A percentile compares a stretch with the other conserved stretches of the same genome.
Evolutionary conservation across 2,797 vertebrate genomes (phyloP).

Genomic region (Pseudomugil tenellus): DNA sequence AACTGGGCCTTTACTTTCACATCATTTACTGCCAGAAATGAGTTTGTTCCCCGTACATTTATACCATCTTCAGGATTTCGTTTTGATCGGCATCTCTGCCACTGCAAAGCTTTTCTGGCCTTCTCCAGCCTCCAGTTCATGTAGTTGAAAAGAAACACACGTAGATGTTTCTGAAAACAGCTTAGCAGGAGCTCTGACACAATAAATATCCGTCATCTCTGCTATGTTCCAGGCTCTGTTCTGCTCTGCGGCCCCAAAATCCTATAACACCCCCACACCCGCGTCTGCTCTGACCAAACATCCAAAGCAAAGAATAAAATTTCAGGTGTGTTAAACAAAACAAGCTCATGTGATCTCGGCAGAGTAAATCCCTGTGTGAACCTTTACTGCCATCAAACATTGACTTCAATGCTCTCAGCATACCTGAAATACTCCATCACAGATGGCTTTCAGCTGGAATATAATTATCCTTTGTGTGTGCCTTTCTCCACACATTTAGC

Average conservation of each 20-base stretch:
- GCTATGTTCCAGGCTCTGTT: slow-evolving; percentile 33
- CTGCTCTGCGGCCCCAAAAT: slow-evolving; percentile 32
- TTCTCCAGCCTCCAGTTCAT: background rate
- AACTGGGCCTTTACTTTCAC: no score
- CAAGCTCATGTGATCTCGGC: slow-evolving; percentile 26
- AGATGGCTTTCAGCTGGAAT: slow-evolving; percentile 52
- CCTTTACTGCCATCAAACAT: slow-evolving; percentile 26
- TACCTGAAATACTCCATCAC: slow-evolving; percentile 33
- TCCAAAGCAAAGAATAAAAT: slow-evolving; percentile 49
- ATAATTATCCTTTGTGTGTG: slow-evolving; percentile 31
- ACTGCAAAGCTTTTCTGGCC: background rate
- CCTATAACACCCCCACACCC: slow-evolving; percentile 19
- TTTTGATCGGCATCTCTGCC: background rate
- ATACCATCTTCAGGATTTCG: background rate
- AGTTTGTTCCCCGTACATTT: background rate
- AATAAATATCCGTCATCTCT: slow-evolving; percentile 29
- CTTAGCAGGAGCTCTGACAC: slow-evolving; percentile 8
- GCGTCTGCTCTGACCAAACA: slow-evolving; percentile 39
- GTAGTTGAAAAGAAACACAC: background rate
- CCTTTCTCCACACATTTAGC: slow-evolving; percentile 51
- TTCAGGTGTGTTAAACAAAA: slow-evolving; percentile 57
- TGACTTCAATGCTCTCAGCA: slow-evolving; percentile 36
- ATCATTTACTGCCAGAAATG: background rate
- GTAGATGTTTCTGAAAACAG: background rate
- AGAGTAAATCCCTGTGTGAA: slow-evolving; percentile 33